Base-by-base conservation (phyloP, 2,888 invertebrate genomes). In the Polyploca ridens region DNA sequence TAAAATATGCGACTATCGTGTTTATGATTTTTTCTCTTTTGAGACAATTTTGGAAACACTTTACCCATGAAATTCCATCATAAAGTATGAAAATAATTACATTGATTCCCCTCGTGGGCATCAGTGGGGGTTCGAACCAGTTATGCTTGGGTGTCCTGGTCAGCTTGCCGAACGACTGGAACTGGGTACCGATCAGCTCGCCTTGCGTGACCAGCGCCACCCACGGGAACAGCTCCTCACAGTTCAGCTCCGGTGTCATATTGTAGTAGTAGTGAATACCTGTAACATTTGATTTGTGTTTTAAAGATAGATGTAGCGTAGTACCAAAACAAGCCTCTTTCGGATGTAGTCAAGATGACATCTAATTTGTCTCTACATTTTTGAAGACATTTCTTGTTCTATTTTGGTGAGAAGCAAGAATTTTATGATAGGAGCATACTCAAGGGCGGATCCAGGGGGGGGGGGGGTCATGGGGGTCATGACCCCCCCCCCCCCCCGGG, bases 211-310 rank as follows among this genome's bases (percentile, higher is more conserved):
- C 83, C 69, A 89, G 66, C n/a, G 80, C 84, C 69, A 90, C 90
- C 88, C 90, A 91, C 16, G 90, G 89, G 64, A 86, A 66, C n/a
- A 82, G 60, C 6, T 84, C 75, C 63, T 88, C 85, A 74, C 91
- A 91, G 33, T 81, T 79, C 71, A 86, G 76, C 19, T 83, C 77
- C 1, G 10, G 54, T n/a, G 35, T 62, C 62, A 62, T 57, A 57
- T 62, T 62, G 57, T 62, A 62, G 62, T 62, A 62, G 57, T 62
- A 63, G 46, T 63, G 58, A 5, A 44, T 58, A 3, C 58, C 58
- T 63, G 63, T 0, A 63, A 35, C 3, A 59, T 58, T 11, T 41
- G 57, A 35, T 13, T 4, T 19, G 13, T 11, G 27, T 27, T 27
- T 33, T 13, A 35, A 35, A 7, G 35, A 35, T 58, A 5, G 58